A percentile compares a stretch with the other conserved stretches of the same genome.
These are phyloP conservation scores for Salvelinus sp. DNA, from an alignment of 2,113 vertebrate genomes.

Conservation along the genomic window DNA sequence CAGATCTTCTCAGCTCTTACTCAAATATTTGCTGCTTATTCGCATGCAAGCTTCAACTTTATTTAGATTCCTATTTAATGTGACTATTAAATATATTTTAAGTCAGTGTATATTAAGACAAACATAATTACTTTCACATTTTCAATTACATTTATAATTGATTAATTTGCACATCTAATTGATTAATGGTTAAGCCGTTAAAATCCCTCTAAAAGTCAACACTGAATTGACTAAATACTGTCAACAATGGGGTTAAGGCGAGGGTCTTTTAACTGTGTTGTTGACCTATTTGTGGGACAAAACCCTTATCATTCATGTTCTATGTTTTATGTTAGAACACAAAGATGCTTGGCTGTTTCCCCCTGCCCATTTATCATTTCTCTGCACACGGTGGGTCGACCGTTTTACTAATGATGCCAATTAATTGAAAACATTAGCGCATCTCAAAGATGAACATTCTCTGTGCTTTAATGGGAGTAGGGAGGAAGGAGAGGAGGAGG, in stretches of 20 bases:
- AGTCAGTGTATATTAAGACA: no score
- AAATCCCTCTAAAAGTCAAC: constrained; percentile 54
- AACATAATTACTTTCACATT: no score
- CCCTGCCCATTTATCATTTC: constrained; percentile 62
- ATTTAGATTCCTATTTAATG: no score
- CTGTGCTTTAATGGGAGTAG: constrained; percentile 16
- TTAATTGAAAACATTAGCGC: constrained; percentile 72
- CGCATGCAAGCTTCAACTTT: no score
- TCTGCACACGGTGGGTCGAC: constrained; percentile 52
- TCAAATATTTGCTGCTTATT: no score
- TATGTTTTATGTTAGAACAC: constrained; percentile 49
- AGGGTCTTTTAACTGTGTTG: not conserved
- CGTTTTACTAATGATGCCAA: constrained; percentile 73
- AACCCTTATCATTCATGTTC: constrained; percentile 43
- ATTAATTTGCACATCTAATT: no score
- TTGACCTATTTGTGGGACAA: constrained; percentile 8
- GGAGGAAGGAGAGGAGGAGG: constrained; percentile 8
- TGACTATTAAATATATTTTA: no score
- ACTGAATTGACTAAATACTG: not conserved
- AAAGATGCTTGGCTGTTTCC: constrained; percentile 42
- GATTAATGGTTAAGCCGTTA: constrained; percentile 60
- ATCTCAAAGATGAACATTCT: constrained; percentile 69
- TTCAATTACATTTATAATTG: no score
- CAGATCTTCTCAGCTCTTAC: no score
- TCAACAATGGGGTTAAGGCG: not conserved